Evolutionary conservation across 2,888 invertebrate genomes (phyloP), one percentile per base, ranked within the genome.

Genomic region (Acanthosoma haemorrhoidale): DNA sequence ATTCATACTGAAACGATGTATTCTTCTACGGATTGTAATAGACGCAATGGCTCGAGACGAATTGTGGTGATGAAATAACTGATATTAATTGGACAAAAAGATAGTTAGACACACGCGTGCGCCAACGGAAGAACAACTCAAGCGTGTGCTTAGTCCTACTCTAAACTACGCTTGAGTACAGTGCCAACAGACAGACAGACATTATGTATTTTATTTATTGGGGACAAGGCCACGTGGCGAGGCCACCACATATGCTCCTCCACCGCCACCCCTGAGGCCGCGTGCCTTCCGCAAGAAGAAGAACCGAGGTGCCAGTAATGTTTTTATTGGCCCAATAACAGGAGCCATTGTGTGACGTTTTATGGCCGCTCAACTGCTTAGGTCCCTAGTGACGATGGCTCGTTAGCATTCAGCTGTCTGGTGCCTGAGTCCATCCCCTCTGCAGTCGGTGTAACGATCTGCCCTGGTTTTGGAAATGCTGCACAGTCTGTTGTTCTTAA

Each of bases 281-380:
- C 60, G 60, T 60, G 60, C 60, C 60, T 32, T n/a, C 60, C 2
- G 18, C 60, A 39, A 41, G 64, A 18, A 39, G 41, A n/a, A n/a
- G n/a, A n/a, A n/a, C n/a, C n/a, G n/a, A n/a, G n/a, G n/a, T n/a
- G n/a, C n/a, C n/a, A n/a, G 38, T 64, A 64, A 64, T 64, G 64
- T 43, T 64, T 64, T 64, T 64, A 64, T 64, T 43, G 64, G 64
- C 2, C 29, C 41, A 39, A 64, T 64, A 64, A 64, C 32, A 60
- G 60, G 18, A 36, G 29, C 51, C 51, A 51, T 51, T 25, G 51
- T 5, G 16, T 25, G 6, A 6, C n/a, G 51, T 6, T 51, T 51
- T 51, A 51, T 51, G 51, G 51, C 25, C 3, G 25, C 51, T 25
- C n/a, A 25, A 51, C 25, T 21, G n/a, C n/a, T n/a, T n/a, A 43